Conservation (phyloP, 2,797 vertebrate genomes). For the Otolemur crassicaudatus region DNA sequence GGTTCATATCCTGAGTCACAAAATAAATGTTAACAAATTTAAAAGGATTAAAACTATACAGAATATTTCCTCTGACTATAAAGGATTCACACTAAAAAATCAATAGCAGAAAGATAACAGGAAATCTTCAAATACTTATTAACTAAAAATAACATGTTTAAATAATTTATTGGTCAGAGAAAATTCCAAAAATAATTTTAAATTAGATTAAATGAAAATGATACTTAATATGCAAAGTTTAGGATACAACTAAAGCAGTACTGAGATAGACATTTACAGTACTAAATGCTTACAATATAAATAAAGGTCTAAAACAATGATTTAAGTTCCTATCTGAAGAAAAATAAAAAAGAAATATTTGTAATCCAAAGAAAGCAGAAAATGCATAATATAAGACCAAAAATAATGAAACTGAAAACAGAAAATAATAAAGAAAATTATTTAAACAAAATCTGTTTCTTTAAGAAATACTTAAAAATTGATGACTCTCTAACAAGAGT, state of each 20-base stretch:
- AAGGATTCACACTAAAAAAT: not conserved
- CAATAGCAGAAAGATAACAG: constrained; percentile 5
- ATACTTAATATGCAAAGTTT: not conserved
- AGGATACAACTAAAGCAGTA: not conserved
- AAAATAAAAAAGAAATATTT: not conserved
- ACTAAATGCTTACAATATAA: not conserved
- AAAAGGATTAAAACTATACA: not conserved
- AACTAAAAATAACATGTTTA: constrained; percentile 2
- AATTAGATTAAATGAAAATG: not conserved
- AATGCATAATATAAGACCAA: not conserved
- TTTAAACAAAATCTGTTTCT: not conserved
- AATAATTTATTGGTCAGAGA: not conserved
- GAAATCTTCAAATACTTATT: constrained; percentile 18
- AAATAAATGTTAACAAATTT: constrained; percentile 43
- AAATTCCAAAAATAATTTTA: not conserved
- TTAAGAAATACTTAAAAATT: not conserved
- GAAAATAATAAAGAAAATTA: not conserved
- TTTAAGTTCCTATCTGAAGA: not conserved
- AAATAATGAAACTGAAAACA: not conserved
- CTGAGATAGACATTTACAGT: not conserved
- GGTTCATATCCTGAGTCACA: not conserved
- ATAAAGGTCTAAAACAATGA: not conserved
- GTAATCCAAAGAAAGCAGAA: not conserved
- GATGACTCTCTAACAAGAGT: not conserved
- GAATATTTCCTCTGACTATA: not conserved